These are phyloP conservation scores for Vanessa tameamea DNA, from an alignment of 1,140 invertebrate genomes.

Conservation along the genomic window DNA sequence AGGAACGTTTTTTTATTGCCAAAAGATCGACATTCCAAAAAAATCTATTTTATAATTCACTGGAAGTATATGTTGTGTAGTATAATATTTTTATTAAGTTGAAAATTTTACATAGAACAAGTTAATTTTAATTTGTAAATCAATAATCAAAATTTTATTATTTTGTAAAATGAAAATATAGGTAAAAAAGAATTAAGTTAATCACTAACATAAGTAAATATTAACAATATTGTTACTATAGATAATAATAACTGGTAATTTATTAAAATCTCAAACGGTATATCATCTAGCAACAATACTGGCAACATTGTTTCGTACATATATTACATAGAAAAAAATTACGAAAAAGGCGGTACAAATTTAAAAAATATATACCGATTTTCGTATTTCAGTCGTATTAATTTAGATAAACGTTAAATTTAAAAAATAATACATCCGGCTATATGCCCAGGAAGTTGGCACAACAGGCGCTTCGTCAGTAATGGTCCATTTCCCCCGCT, in stretches of 20 bases:
- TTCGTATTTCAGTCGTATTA: slow-evolving; percentile 53
- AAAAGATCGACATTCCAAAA: background rate
- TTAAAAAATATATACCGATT: slow-evolving; percentile 42
- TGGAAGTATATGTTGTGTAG: slow-evolving; percentile 9
- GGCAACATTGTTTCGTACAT: slow-evolving; percentile 30
- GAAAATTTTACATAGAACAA: background rate
- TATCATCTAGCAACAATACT: slow-evolving; percentile 30
- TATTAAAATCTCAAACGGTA: slow-evolving; percentile 32
- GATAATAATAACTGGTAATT: slow-evolving; percentile 22
- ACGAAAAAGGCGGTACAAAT: slow-evolving; percentile 35
- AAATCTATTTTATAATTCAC: background rate
- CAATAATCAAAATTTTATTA: slow-evolving; percentile 4
- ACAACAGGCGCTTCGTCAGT: slow-evolving; percentile 61
- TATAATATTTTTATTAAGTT: background rate
- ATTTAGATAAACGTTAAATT: slow-evolving; percentile 43
- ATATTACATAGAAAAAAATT: slow-evolving; percentile 34
- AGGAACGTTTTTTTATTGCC: slow-evolving; percentile 12
- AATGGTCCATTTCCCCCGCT: slow-evolving; percentile 64
- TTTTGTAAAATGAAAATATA: background rate
- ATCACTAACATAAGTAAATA: slow-evolving; percentile 9
- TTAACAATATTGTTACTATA: slow-evolving; percentile 29
- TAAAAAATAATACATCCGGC: slow-evolving; percentile 39
- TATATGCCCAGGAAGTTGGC: slow-evolving; percentile 53
- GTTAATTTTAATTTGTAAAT: background rate
- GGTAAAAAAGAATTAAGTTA: slow-evolving; percentile 9